A percentile compares a stretch with the other conserved stretches of the same genome.
Conservation (phyloP, 1,140 invertebrate species). For the Atta cephalotes region DNA sequence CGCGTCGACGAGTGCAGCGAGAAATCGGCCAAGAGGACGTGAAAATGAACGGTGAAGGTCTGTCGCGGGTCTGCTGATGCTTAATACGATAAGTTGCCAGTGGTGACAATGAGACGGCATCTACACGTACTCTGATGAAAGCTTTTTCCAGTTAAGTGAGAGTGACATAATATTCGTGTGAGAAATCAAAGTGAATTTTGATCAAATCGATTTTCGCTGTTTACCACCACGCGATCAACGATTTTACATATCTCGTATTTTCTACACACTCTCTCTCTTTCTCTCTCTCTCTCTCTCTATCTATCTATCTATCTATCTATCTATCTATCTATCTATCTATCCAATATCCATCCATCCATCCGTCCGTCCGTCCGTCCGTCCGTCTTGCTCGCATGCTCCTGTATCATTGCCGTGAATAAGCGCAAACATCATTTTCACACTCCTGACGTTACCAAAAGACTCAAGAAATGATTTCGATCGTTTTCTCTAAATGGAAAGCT, state of each 20-base stretch:
- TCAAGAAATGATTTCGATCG: background rate
- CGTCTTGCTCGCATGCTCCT: background rate
- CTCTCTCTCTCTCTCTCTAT: background rate
- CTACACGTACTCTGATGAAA: background rate
- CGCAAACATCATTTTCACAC: background rate
- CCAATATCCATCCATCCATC: too few relatives aligned
- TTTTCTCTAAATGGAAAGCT: background rate
- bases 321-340: background rate
- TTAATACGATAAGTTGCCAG: background rate
- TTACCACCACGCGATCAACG: background rate
- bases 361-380: background rate
- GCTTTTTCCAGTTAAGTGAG: conserved; percentile 11
- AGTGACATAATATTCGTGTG: background rate
- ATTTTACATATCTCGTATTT: background rate
- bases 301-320: too few relatives aligned
- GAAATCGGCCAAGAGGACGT: background rate
- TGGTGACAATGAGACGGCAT: background rate
- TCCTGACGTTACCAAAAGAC: background rate
- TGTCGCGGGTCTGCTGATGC: background rate
- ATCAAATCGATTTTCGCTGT: background rate
- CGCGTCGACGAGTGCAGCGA: conserved; percentile 3
- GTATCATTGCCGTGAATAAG: background rate
- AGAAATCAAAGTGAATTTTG: background rate
- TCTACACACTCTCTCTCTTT: background rate
- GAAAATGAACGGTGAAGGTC: background rate